phyloP scores from a whole-genome alignment of 1,140 invertebrate species.

The fruit fly (Drosophila melanogaster) region Release_6_plus_ISO1_MT NT_033777.3:11726001-11726500 shows the following conservation, averaged over 20 bases:
- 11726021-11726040: slow-evolving; percentile 63
- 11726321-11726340: slow-evolving; percentile 5
- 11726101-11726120: slow-evolving; percentile 29
- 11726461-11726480: not conserved
- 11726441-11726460: slow-evolving; percentile 1
- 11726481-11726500: no score
- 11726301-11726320: slow-evolving; percentile 18
- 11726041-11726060: slow-evolving; percentile 66
- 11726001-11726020: slow-evolving; percentile 65
- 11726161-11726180: slow-evolving; percentile 23
- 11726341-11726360: slow-evolving; percentile 25
- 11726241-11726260: slow-evolving; percentile 59
- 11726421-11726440: slow-evolving; percentile 18
- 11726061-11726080: slow-evolving; percentile 80
- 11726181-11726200: slow-evolving; percentile 22
- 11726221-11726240: slow-evolving; percentile 72
- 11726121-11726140: not conserved
- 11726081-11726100: slow-evolving; percentile 73
- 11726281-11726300: slow-evolving; percentile 3
- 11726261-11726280: slow-evolving; percentile 38
- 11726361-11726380: slow-evolving; percentile 14
- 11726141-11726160: not conserved
- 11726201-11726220: slow-evolving; percentile 75
- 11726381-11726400: slow-evolving; percentile 2
- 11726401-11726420: slow-evolving; percentile 3